Base-by-base conservation (phyloP, 2,113 vertebrate species). In the Orthonyx spaldingii region DNA sequence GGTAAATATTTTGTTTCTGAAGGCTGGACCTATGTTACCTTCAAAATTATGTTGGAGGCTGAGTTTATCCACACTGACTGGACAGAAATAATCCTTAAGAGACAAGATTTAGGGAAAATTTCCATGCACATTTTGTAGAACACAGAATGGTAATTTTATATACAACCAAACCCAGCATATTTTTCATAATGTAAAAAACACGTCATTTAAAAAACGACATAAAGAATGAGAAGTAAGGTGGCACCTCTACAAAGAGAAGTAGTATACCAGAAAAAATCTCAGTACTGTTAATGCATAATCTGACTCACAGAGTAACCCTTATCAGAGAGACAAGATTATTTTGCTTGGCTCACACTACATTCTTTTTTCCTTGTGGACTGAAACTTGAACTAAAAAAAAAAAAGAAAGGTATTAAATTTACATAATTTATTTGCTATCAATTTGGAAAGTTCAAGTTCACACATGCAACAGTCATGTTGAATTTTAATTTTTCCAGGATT, bases 91-190 rank as follows among this genome's bases (percentile, higher is more conserved):
- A 66, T 15, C 3, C 6, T 86, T 75, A 59, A 68, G 19, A 46
- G 21, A 46, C 12, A 78, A n/a, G 57, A 63, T 2, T 70, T 37
- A n/a, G 4, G 12, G 19, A 84, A 72, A 61, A 30, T 5, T 53
- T 90, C 47, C 13, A 42, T 23, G 6, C 12, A 53, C 7, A 15
- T 18, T 56, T 6, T 61, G n/a, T 24, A 53, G 19, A 57, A 66
- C 2, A 37, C 0, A 0, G 6, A 82, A 75, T 14, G 2, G 5
- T 49, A 56, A 66, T 49, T 70, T 61, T 75, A 13, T 17, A 9
- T 52, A 70, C 74, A 84, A 41, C 2, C 3, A 70, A 70, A 28
- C 3, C 7, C 13, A 39, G 39, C 2, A 84, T 52, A 32, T 39
- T 60, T 83, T 77, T 42, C 23, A 22, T 26, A 30, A 4, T 57